Evolutionary conservation across 2,797 vertebrate species (phyloP), one percentile per base, ranked within the genome.

Genomic region (Aldrovandia affinis): DNA sequence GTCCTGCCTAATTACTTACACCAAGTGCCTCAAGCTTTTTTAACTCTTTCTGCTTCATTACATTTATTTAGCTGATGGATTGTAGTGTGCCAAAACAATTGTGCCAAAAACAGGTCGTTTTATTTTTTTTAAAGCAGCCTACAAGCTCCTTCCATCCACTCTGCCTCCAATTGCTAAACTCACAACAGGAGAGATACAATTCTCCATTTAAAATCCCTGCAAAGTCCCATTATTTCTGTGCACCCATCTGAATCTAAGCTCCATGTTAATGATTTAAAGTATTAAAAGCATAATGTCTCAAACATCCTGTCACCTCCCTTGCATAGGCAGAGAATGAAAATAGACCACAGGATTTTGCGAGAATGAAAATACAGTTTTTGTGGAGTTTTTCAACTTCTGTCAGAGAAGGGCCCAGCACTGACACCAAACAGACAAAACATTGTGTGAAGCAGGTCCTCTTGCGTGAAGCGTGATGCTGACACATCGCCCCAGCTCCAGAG

Each of bases 401-500:
- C 3, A 14, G 22, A 30, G 1, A 18, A 15, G 18, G 14, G 5
- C 15, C 33, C 22, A 36, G 33, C 28, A 22, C 65, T 70, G 33
- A 9, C 65, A 70, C 0, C 14, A n/a, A 52, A 28, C 36, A 83
- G 83, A 47, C 36, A 59, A 78, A 78, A 61, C 70, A 78, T 15
- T 57, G 7, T 25, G 78, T 15, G 78, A 30, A 44, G 57, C 82
- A 30, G 73, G n/a, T 15, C n/a, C 14, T 63, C 42, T 36, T 4
- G 39, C 3, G 18, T 70, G 63, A 33, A 84, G 28, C 20, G 47
- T 55, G 33, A 30, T 42, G 30, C 81, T 44, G 2, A 36, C 39
- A 82, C 47, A 82, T 33, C 83, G 3, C 22, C 59, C 57, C 55
- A 39, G 30, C 42, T 80, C 55, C 75, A 79, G 73, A 25, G 78